Conservation (phyloP, 2,113 vertebrate genomes). For the Oreochromis aureus region DNA sequence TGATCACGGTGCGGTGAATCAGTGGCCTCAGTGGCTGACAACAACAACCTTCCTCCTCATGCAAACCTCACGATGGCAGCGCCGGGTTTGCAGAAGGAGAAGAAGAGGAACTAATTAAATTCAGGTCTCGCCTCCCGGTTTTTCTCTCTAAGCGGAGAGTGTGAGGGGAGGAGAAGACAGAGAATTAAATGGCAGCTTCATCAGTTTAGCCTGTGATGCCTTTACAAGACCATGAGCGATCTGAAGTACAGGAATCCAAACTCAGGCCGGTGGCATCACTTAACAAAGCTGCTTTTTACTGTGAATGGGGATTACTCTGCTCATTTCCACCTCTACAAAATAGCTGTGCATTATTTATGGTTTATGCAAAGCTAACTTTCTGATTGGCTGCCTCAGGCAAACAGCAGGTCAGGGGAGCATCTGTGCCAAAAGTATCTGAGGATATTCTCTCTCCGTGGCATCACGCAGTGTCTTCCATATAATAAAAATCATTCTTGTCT, state of each 20-base stretch:
- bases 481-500: background rate
- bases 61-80: slow-evolving; percentile 9
- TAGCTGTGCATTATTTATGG: background rate
- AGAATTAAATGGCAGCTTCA: background rate
- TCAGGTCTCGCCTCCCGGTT: background rate
- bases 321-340: background rate
- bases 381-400: background rate
- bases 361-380: background rate
- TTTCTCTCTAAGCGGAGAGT: background rate
- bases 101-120: slow-evolving; percentile 49
- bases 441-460: background rate
- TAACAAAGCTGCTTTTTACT: background rate
- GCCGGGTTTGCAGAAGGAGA: background rate
- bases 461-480: background rate
- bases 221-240: background rate
- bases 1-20: slow-evolving; percentile 20
- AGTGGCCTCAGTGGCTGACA: slow-evolving; percentile 31
- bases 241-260: background rate
- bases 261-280: background rate
- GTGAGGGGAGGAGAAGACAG: background rate
- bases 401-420: background rate
- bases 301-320: background rate
- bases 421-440: background rate
- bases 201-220: background rate
- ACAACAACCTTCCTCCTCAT: slow-evolving; percentile 37